Percentiles rank a stretch among this genome's conserved stretches.
Evolutionary conservation across 2,888 invertebrate genomes (phyloP).

Genomic region (Entomobrya proxima): DNA sequence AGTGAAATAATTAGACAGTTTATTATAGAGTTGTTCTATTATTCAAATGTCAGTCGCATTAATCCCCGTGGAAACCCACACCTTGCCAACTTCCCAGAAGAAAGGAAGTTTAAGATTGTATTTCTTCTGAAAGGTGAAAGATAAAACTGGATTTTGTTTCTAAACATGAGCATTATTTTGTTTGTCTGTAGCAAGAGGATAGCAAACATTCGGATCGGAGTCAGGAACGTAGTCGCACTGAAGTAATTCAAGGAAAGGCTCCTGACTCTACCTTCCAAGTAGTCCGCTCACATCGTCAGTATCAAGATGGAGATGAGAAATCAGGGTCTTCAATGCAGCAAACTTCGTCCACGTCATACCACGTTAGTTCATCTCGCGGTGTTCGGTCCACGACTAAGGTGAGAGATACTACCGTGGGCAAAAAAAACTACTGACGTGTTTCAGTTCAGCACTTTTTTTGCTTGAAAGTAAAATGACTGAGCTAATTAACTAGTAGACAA

Average conservation of each 20-base stretch:
- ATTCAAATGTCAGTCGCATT: no score
- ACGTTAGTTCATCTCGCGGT: conserved; percentile 74
- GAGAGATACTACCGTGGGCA: no score
- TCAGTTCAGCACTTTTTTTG: neutral
- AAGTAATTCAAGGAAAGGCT: conserved; percentile 75
- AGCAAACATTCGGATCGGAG: conserved; percentile 72
- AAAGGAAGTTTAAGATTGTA: no score
- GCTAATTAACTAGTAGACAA: no score
- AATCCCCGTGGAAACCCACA: no score
- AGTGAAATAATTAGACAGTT: neutral
- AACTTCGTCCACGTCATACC: conserved; percentile 73
- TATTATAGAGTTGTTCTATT: no score
- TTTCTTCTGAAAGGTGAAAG: no score
- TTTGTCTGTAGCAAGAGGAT: conserved; percentile 72
- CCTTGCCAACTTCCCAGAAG: no score
- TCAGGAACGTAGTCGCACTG: conserved; percentile 74
- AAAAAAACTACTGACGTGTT: neutral
- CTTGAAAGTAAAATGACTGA: no score
- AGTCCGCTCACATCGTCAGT: conserved; percentile 73
- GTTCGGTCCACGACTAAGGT: conserved; percentile 75
- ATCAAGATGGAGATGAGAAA: conserved; percentile 71
- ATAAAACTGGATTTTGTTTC: neutral
- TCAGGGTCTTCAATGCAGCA: conserved; percentile 69
- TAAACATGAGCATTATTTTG: neutral
- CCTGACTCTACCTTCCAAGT: conserved; percentile 75